Conservation (phyloP, 2,113 vertebrate species). For the Oriolus oriolus region DNA sequence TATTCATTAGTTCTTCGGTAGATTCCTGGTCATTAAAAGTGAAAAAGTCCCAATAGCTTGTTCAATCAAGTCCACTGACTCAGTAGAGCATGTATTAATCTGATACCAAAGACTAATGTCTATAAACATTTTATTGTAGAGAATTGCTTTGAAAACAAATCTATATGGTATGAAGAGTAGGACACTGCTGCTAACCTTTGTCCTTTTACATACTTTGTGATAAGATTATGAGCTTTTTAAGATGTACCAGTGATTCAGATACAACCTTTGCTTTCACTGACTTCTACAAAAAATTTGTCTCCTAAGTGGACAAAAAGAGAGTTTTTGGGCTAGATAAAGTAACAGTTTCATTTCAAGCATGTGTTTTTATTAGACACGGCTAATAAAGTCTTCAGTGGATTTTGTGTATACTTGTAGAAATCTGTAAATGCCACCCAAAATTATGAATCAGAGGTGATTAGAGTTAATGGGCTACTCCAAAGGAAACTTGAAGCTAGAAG, state of each 20-base stretch:
- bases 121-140: background rate
- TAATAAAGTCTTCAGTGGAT: constrained; percentile 64
- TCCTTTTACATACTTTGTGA: constrained; percentile 1
- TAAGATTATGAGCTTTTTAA: constrained; percentile 50
- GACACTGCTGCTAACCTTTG: background rate
- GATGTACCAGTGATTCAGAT: constrained; percentile 3
- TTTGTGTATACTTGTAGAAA: constrained; percentile 39
- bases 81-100: background rate
- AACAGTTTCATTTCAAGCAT: constrained; percentile 39
- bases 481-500: constrained; percentile 18
- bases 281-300: constrained; percentile 25
- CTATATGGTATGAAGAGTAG: background rate
- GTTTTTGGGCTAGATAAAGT: constrained; percentile 40
- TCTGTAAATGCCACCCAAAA: constrained; percentile 41
- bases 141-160: constrained; percentile 13
- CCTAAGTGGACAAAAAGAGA: constrained; percentile 8
- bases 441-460: constrained; percentile 33
- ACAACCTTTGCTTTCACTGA: constrained; percentile 24
- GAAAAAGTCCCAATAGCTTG: background rate
- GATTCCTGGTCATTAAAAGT: background rate
- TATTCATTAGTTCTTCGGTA: background rate
- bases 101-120: background rate
- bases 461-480: constrained; percentile 7
- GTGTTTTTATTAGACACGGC: constrained; percentile 57
- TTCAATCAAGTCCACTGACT: background rate